phyloP scores from a whole-genome alignment of 2,797 vertebrate species.

The Siniperca obscura region DNA sequence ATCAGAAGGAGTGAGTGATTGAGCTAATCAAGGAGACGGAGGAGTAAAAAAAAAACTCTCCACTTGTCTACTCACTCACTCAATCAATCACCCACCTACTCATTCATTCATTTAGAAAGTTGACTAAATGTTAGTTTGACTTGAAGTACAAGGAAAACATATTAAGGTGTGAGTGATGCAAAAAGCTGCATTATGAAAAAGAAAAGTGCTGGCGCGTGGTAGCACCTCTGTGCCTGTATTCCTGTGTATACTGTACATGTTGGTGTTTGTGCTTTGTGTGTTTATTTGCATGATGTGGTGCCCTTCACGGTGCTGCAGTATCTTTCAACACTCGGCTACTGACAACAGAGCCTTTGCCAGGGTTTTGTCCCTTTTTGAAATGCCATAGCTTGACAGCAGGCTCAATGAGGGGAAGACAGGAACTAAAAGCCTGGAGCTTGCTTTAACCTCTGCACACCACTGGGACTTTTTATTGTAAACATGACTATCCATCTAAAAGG shows the following conservation, averaged over 20 bases:
- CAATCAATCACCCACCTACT: conserved; percentile 59
- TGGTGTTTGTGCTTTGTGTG: conserved; percentile 51
- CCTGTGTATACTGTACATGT: conserved; percentile 32
- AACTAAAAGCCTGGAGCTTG: conserved; percentile 58
- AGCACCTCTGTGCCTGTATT: conserved; percentile 22
- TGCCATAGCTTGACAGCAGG: conserved; percentile 68
- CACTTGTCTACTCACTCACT: conserved; percentile 60
- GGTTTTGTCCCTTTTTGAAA: conserved; percentile 73
- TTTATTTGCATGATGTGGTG: conserved; percentile 66
- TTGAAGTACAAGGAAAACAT: conserved; percentile 12
- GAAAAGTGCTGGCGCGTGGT: not conserved
- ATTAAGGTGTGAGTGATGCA: conserved; percentile 18
- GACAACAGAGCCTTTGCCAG: conserved; percentile 73
- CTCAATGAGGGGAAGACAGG: conserved; percentile 49
- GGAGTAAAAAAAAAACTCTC: conserved; percentile 62
- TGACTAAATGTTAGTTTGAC: conserved; percentile 53
- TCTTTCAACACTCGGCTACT: conserved; percentile 55
- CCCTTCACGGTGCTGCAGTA: conserved; percentile 73
- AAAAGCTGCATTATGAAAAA: not conserved
- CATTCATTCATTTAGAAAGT: conserved; percentile 68
- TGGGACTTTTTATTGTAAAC: conserved; percentile 59
- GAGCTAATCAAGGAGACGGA: conserved; percentile 80
- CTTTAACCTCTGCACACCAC: conserved; percentile 70
- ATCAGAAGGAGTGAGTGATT: conserved; percentile 82
- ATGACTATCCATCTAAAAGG: conserved; percentile 48